Percentiles rank a stretch among this genome's conserved stretches.
Evolutionary conservation across 2,797 vertebrate genomes (phyloP).

Genomic region (Danio jaintianensis): DNA sequence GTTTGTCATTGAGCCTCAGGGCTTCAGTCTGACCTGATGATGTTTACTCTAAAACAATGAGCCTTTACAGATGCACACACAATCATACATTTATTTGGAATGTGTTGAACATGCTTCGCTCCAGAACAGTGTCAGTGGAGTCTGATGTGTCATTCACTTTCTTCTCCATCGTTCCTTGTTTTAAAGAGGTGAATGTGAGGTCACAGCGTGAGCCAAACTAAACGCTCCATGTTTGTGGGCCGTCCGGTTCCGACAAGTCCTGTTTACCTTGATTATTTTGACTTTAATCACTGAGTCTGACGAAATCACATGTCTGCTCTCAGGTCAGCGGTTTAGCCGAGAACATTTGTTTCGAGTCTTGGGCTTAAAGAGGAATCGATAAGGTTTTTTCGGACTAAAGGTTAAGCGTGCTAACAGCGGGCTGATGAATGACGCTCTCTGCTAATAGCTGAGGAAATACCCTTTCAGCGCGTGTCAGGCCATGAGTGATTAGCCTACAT

Average conservation of each 20-base stretch:
- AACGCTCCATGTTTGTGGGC: slow-evolving; percentile 18
- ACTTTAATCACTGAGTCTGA: slow-evolving; percentile 37
- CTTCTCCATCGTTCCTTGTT: slow-evolving; percentile 2
- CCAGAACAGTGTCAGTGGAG: no score
- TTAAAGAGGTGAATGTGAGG: slow-evolving; percentile 28
- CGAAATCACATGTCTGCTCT: neutral
- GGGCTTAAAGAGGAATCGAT: slow-evolving; percentile 67
- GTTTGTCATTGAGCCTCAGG: slow-evolving; percentile 11
- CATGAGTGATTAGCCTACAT: slow-evolving; percentile 61
- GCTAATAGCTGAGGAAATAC: slow-evolving; percentile 65
- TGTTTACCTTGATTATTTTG: slow-evolving; percentile 49
- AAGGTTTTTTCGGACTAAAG: slow-evolving; percentile 65
- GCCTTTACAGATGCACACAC: neutral
- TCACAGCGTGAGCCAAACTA: slow-evolving; percentile 12
- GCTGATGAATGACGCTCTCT: slow-evolving; percentile 69
- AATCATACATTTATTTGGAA: neutral
- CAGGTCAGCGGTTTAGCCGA: slow-evolving; percentile 4
- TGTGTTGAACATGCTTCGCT: neutral
- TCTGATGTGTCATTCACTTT: no score
- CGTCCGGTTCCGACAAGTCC: slow-evolving; percentile 1
- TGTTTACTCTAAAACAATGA: slow-evolving; percentile 30
- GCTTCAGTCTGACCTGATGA: slow-evolving; percentile 16
- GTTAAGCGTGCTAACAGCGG: slow-evolving; percentile 71
- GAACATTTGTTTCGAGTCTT: slow-evolving; percentile 49
- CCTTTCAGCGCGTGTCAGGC: slow-evolving; percentile 68